A percentile compares a stretch with the other conserved stretches of the same genome.
Evolutionary conservation across 2,888 invertebrate species (phyloP).

Genomic region (Sphaerophoria rueppellii): DNA sequence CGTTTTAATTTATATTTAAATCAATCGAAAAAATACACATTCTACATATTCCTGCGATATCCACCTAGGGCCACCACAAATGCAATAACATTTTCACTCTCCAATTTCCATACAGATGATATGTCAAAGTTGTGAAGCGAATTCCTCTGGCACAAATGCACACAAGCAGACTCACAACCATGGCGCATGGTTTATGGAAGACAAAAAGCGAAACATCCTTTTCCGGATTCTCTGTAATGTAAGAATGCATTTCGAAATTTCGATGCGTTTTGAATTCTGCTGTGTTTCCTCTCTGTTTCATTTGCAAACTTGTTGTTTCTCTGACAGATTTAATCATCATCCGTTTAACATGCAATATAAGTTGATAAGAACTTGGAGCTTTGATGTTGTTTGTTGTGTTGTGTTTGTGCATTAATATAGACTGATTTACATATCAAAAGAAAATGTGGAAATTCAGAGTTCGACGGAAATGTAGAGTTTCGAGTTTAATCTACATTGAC

Average conservation of each 20-base stretch:
- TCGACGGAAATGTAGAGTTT: not conserved
- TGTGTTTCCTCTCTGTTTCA: not conserved
- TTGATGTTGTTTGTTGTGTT: not conserved
- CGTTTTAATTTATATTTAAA: constrained; percentile 41
- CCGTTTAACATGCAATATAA: constrained; percentile 12
- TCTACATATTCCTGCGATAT: not conserved
- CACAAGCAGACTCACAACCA: not conserved
- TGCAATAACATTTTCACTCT: constrained; percentile 18
- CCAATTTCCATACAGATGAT: constrained; percentile 38
- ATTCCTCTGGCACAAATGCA: constrained; percentile 27
- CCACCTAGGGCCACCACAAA: not conserved
- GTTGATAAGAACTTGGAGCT: not conserved
- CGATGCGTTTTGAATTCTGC: constrained; percentile 16
- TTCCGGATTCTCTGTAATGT: not conserved
- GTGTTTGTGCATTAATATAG: not conserved
- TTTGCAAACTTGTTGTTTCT: not conserved
- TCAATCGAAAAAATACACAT: constrained; percentile 24
- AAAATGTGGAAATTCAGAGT: not conserved
- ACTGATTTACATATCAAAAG: constrained; percentile 32
- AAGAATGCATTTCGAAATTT: constrained; percentile 31
- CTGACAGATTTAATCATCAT: constrained; percentile 28
- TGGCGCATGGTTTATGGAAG: not conserved
- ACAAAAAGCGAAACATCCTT: not conserved
- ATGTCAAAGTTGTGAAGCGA: constrained; percentile 18
- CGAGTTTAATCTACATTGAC: no score